Conservation (phyloP, 2,888 invertebrate genomes). For the Cactoblastis cactorum region DNA sequence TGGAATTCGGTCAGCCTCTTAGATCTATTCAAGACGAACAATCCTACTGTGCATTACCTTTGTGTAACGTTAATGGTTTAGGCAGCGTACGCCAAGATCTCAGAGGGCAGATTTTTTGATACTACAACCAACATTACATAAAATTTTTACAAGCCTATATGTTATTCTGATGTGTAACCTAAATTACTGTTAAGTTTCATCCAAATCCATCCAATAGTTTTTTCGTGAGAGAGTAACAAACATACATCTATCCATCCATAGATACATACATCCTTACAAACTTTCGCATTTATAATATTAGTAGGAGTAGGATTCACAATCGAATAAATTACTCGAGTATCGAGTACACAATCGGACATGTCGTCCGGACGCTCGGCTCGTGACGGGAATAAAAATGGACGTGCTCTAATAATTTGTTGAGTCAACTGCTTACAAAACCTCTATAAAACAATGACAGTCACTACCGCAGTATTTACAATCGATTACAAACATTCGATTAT, state of each 20-base stretch:
- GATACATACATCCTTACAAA: constrained; percentile 9
- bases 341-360: constrained; percentile 56
- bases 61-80: too few species aligned
- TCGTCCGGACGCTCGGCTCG: constrained; percentile 50
- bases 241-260: background rate
- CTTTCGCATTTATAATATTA: constrained; percentile 26
- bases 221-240: background rate
- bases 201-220: too few species aligned
- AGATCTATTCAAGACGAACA: too few species aligned
- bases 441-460: constrained; percentile 66
- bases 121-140: too few species aligned
- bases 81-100: too few species aligned
- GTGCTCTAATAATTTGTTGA: constrained; percentile 69
- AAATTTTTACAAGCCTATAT: too few species aligned
- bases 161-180: too few species aligned
- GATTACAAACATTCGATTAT: constrained; percentile 43
- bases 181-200: too few species aligned
- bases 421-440: constrained; percentile 52
- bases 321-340: constrained; percentile 51
- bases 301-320: too few species aligned
- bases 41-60: too few species aligned
- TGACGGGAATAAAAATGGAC: constrained; percentile 65
- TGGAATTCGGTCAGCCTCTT: too few species aligned
- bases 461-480: constrained; percentile 29
- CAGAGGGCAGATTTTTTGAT: too few species aligned